Evolutionary conservation across 53 echinoderm and acorn worm genomes (phyloP), one percentile per base, ranked within the genome.

Genomic region (Apostichopus leukothele): DNA sequence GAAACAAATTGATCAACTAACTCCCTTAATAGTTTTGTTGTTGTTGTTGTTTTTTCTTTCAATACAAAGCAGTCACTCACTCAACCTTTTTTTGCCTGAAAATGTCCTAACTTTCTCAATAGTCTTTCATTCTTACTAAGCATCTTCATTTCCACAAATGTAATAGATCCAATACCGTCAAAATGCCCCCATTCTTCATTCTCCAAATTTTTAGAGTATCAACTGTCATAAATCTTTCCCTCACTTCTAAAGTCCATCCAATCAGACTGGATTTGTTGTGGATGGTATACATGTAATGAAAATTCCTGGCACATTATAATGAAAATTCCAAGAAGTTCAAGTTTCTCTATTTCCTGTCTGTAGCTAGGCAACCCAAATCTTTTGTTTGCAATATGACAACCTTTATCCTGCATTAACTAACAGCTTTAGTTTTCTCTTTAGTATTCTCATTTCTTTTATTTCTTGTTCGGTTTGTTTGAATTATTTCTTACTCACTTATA

Each of bases 321-420:
- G 60, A 59, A 51, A 81, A 81, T 81, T 81, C 54, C 81, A 54
- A 57, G 81, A 71, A 81, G 81, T 81, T 81, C 54, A 81, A 22
- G 81, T 59, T 81, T 81, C 81, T 25, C 59, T 57, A 81, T 81
- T 81, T 81, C 22, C 60, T 81, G 54, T 51, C 81, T 22, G 81
- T 81, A 81, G 4, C 81, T 81, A 81, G 59, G 81, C 81, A 81
- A 81, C 81, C 59, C 81, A 81, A 81, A 81, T 81, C 54, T 81
- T 57, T 25, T n/a, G 59, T 81, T 54, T 52, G 71, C 20, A 81
- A 81, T 81, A 54, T 57, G 21, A 23, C 81, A 81, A 81, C 60
- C 81, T 81, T 81, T 25, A 81, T 59, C 81, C 22, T 81, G 23
- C 71, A 71, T 71, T 71, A 71, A 71, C 71, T 71, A 71, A 71